Base-by-base conservation (phyloP, 1,140 invertebrate species). In the Drosophila setifemur region DNA sequence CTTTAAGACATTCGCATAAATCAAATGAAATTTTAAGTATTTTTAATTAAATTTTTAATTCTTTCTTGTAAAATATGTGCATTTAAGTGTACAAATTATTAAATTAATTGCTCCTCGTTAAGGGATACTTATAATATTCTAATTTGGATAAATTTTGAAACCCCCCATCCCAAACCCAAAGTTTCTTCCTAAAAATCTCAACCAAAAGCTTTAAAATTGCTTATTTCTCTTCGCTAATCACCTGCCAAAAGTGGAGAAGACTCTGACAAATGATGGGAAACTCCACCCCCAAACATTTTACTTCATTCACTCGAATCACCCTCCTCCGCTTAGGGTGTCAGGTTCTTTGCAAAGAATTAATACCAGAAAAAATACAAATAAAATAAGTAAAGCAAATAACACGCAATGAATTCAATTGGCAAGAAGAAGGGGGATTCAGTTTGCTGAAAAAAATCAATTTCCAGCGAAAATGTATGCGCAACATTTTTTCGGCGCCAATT, bases 321-420 rank as follows among this genome's bases (percentile, higher is more conserved):
- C 18, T 28, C 35, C 16, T 18, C 4, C 18, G 12, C n/a, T 44
- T 16, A 1, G 40, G 31, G 60, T 64, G 33, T 64, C 33, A 29
- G 21, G 19, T 49, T 40, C 61, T 49, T 61, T 14, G 40, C n/a
- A 63, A 45, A 37, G 60, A 63, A 45, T 60, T 45, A 60, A 64
- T 33, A 43, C 37, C 53, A 61, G 19, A 26, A 48, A 21, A 37
- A 54, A 33, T 1, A 55, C 11, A 69, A 68, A 47, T 45, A 53
- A 53, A 47, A 66, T 45, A 45, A 66, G 73, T 52, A 78, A 78
- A 58, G 74, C 71, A 86, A 85, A 85, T 86, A 86, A 85, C 79
- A 75, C 55, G 81, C 74, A 55, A 81, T 73, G 81, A 49, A 86
- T 86, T 85, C 67, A 86, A 85, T 85, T 86, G 81, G 76, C 75